Base-by-base conservation (phyloP, 2,888 invertebrate genomes). In the Nemotelus nigrinus region DNA sequence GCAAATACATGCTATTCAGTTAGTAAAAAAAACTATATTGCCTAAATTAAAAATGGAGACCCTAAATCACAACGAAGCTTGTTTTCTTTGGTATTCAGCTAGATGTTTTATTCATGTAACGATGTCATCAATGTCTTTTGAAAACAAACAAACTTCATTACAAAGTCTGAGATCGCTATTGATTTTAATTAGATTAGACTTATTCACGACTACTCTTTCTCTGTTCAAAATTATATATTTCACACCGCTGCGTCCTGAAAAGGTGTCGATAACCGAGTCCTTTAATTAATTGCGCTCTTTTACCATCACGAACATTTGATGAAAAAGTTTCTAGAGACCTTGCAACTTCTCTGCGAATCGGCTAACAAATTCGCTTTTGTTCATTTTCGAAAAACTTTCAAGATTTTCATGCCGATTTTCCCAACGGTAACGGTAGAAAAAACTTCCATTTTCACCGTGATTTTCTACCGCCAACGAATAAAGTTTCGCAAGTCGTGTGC, bases 271-370 rank as follows among this genome's bases (percentile, higher is more conserved):
- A 79, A 74, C 79, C 68, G 72, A 72, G 76, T 72, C 63, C 64
- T 48, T 67, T 79, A 79, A 79, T 79, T 79, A 79, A 79, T 79
- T 70, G 79, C 65, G 57, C 76, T 74, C 77, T 75, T 77, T 79
- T 76, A 41, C 60, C 7, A 44, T 10, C 39, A 41, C 43, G 5
- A 50, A 45, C n/a, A 60, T 74, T 43, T 60, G 55, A 70, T 70
- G 53, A 70, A 70, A 10, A 70, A 70, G 70, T 70, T 72, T 58
- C 25, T 25, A 3, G 47, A 44, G 58, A 58, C 58, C 47, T 58
- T 48, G 57, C 41, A 60, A 60, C 6, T 55, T 60, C 48, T 41
- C 41, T 63, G 48, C 53, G 65, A 68, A 77, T 68, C 74, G 79
- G 63, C 68, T 78, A 76, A 78, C 76, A 79, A 79, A 79, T 79